phyloP scores from a whole-genome alignment of 2,797 vertebrate species.

The Ciconia nigra region DNA sequence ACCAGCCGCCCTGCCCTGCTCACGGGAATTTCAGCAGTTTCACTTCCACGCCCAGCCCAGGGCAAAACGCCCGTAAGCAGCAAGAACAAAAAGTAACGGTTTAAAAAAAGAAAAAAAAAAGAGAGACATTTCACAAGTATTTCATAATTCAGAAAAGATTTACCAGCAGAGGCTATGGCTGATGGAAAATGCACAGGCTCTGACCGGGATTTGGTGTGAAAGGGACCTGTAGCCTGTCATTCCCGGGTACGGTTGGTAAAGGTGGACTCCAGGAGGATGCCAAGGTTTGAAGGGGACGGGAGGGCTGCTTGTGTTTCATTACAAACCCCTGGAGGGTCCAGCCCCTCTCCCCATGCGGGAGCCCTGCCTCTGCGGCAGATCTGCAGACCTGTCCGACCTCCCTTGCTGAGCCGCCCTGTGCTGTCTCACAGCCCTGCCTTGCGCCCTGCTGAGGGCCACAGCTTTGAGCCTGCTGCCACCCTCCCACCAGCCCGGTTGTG shows the following conservation, averaged over 20 bases:
- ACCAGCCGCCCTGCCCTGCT: not conserved
- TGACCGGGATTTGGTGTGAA: accelerated
- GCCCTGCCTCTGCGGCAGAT: not conserved
- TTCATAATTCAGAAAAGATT: not conserved
- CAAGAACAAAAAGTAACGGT: not conserved
- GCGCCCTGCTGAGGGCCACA: not conserved
- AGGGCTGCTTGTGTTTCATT: not conserved
- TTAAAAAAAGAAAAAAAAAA: not conserved
- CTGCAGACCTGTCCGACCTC: not conserved
- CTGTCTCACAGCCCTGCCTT: not conserved
- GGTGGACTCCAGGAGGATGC: not conserved
- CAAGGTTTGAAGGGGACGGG: not conserved
- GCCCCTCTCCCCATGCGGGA: not conserved
- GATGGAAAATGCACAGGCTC: not conserved
- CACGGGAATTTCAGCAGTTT: slow-evolving; percentile 51
- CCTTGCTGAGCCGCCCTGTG: not conserved
- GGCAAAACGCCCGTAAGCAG: not conserved
- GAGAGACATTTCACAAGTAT: not conserved
- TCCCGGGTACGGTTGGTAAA: not conserved
- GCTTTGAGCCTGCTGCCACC: not conserved
- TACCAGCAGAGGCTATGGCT: not conserved
- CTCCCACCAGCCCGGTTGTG: accelerated
- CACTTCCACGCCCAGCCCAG: slow-evolving; percentile 46
- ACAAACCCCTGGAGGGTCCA: not conserved
- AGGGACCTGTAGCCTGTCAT: not conserved